Base-by-base conservation (phyloP, 2,888 invertebrate species). In the Celastrina argiolus region DNA sequence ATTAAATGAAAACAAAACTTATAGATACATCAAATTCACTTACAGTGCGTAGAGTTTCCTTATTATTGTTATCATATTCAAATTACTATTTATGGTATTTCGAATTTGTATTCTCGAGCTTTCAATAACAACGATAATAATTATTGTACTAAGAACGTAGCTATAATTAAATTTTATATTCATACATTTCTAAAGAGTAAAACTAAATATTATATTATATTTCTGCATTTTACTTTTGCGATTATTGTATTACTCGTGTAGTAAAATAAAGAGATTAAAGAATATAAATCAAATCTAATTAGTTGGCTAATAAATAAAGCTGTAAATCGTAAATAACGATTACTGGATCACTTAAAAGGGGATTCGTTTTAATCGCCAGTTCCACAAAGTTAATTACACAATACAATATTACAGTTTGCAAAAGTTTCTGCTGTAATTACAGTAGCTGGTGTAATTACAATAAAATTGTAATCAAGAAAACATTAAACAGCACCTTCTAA, bases 381-480 rank as follows among this genome's bases (percentile, higher is more conserved):
- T 76, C 66, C 71, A 72, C 74, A 74, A 78, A 78, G 80, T 82
- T 81, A 81, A 82, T 82, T 80, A 79, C 75, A 76, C 71, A 74
- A 70, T 73, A 75, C 77, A 74, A 78, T 80, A 79, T 78, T 78
- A 76, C 76, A 76, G 74, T 69, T 67, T 5, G 51, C 51, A 5
- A 67, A 81, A 81, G 76, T 81, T 81, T 76, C 76, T 78, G 81
- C 78, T 80, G 78, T 80, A 74, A 72, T 73, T 73, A 73, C 71
- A 69, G 70, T 72, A 70, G 67, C 70, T 70, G 58, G 69, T 72
- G 68, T 69, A 66, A 75, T 74, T 72, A 72, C 73, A 72, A 74
- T 75, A 74, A 75, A 77, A 73, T 70, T 74, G 68, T 69, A 70
- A 70, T 72, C 68, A 69, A 69, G 66, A 67, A 56, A 66, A 66